phyloP scores from a whole-genome alignment of 2,888 invertebrate genomes.

The Lordiphosa fenestrarum region DNA sequence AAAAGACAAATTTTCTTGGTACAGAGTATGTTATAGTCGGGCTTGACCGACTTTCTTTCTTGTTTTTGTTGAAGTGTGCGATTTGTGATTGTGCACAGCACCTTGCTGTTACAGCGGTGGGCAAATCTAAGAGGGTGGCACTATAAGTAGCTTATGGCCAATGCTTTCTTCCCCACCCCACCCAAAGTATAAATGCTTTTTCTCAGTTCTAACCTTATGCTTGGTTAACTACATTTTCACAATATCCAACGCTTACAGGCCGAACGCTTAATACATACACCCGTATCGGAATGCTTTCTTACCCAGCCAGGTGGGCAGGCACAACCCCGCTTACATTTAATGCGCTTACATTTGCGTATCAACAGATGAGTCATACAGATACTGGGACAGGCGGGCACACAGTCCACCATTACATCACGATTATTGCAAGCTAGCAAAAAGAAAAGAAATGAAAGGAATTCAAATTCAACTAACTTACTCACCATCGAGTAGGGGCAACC shows the following conservation, averaged over 20 bases:
- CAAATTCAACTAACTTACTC: too few relatives aligned
- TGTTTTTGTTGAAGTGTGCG: background rate
- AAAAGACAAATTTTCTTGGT: too few relatives aligned
- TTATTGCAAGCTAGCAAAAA: slow-evolving; percentile 3
- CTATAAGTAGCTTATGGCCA: too few relatives aligned
- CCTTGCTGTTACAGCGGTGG: too few relatives aligned
- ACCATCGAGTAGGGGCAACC: background rate
- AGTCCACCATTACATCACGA: slow-evolving; percentile 15
- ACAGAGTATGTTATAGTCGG: too few relatives aligned
- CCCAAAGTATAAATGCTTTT: background rate
- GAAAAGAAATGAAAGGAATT: background rate
- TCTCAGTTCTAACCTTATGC: too few relatives aligned
- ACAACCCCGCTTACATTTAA: slow-evolving; percentile 14
- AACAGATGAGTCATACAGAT: slow-evolving; percentile 2
- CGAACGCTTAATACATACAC: slow-evolving; percentile 1
- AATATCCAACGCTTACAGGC: slow-evolving; percentile 15
- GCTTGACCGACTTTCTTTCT: too few relatives aligned
- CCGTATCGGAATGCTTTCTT: background rate
- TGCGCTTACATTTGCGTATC: slow-evolving; percentile 1
- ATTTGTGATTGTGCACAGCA: background rate
- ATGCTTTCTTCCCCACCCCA: too few relatives aligned
- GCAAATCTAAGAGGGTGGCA: too few relatives aligned
- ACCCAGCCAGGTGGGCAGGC: slow-evolving; percentile 12
- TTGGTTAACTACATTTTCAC: background rate
- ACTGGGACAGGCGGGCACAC: slow-evolving; percentile 14